Base-by-base conservation (phyloP, 2,888 invertebrate species). In the Megaustenia siamemsis region DNA sequence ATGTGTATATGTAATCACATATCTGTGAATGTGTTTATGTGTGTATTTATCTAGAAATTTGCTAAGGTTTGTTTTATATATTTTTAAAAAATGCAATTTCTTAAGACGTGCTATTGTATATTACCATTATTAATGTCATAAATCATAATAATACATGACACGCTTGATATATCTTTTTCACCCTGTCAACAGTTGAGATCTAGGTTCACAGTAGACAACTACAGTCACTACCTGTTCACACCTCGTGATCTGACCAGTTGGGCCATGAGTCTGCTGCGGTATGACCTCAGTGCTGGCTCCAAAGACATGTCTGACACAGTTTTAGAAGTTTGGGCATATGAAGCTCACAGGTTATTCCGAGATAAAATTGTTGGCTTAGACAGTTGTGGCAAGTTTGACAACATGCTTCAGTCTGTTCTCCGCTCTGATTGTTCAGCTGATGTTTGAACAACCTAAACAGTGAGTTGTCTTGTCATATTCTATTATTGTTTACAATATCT, bases 161-260 rank as follows among this genome's bases (percentile, higher is more conserved):
- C n/a, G n/a, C n/a, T n/a, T n/a, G n/a, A n/a, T n/a, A n/a, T n/a
- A n/a, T n/a, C n/a, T n/a, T n/a, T n/a, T n/a, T n/a, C 45, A 45
- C 8, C 40, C 28, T 78, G 82, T 78, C 81, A 88, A 75, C 88
- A 95, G 94, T 92, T 95, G 76, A 93, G 94, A 84, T 91, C 93
- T 40, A 93, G 94, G 45, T 96, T 96, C 92, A 94, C 94, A 5
- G 93, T 94, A 40, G 95, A 95, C 77, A 95, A 95, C 88, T 95
- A 95, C 89, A 94, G 94, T 86, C 97, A 97, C 93, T 97, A 97
- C 92, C 95, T 95, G 86, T 97, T 97, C 95, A 96, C 96, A 73
- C 96, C 97, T 0, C 95, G 96, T 81, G 97, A 97, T 93, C 94
- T 97, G 82, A 96, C 96, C n/a, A 94, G 94, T 71, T 96, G 96